Evolutionary conservation across 2,113 vertebrate species (phyloP).

Genomic region (Hepsetus odoe): DNA sequence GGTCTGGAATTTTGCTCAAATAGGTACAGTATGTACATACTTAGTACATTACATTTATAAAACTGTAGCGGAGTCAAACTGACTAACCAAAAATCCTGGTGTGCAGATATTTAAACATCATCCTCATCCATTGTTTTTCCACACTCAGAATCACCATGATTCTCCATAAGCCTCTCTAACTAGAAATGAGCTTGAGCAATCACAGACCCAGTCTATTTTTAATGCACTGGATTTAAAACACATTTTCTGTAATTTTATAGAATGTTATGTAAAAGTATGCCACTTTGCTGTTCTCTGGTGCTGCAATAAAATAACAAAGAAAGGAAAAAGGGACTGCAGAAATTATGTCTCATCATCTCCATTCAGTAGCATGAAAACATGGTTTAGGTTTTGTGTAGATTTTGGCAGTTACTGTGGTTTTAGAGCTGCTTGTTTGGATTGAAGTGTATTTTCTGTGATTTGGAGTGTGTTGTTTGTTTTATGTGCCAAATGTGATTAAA

Average conservation of each 20-base stretch:
- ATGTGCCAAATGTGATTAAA: neutral
- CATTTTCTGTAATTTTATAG: constrained; percentile 20
- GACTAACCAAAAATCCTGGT: neutral
- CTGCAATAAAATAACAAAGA: neutral
- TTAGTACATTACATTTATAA: neutral
- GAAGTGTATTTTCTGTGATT: neutral
- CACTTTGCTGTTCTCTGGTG: neutral
- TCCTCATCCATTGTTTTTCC: neutral
- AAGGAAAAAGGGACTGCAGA: neutral
- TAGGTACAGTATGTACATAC: neutral
- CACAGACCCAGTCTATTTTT: constrained; percentile 2
- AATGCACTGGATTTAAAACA: constrained; percentile 2
- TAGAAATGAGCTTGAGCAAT: neutral
- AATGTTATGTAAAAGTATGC: neutral
- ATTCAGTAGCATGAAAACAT: neutral
- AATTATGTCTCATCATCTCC: neutral
- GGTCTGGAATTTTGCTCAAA: neutral
- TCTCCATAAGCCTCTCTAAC: neutral
- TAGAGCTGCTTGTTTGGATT: neutral
- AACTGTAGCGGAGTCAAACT: neutral
- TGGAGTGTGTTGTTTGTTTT: neutral
- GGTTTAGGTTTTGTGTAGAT: neutral
- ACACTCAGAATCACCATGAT: neutral
- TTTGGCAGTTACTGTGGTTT: neutral
- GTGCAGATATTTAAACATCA: constrained; percentile 4